Base-by-base conservation (phyloP, 2,113 vertebrate genomes). In the Leucopsar rothschildi region DNA sequence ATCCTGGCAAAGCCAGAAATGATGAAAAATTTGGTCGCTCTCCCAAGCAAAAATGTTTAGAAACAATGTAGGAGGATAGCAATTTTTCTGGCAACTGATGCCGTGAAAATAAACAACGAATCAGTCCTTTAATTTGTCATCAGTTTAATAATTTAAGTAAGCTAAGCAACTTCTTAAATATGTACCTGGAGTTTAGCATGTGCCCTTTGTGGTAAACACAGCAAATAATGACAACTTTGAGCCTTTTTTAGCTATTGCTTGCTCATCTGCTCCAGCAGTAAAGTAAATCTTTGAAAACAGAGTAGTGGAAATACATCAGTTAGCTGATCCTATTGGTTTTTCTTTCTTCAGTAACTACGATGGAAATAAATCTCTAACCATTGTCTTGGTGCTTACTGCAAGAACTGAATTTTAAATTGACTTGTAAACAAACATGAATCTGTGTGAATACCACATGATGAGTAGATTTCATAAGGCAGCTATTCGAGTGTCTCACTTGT, bases 31-130 rank as follows among this genome's bases (percentile, higher is more conserved):
- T 29, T 60, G 72, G 69, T 78, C 57, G 49, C 37, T 89, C 91
- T 92, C 83, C 77, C 81, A 86, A 68, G 57, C 15, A 88, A 88
- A 93, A 91, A 35, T 68, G 14, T 92, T 95, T 91, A 82, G 81
- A 88, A 93, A 91, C 56, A 86, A 78, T 0, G 39, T 52, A 52
- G 80, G 56, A 92, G 29, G 65, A 52, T 15, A 49, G 33, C 35
- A 60, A 88, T 92, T 72, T 72, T 45, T n/a, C 83, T 91, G 83
- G 72, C n/a, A 80, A 72, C 27, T 23, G 60, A 28, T 1, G 12
- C 19, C 35, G 61, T 14, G 78, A 86, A 86, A 94, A 73, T 56
- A 92, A 95, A 88, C 37, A 77, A 52, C 11, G 6, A 86, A n/a
- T 86, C 82, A 70, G n/a, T 37, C 56, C 73, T 82, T 61, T 66